phyloP scores from a whole-genome alignment of 1,140 invertebrate species.

The Macrostomum lignano region DNA sequence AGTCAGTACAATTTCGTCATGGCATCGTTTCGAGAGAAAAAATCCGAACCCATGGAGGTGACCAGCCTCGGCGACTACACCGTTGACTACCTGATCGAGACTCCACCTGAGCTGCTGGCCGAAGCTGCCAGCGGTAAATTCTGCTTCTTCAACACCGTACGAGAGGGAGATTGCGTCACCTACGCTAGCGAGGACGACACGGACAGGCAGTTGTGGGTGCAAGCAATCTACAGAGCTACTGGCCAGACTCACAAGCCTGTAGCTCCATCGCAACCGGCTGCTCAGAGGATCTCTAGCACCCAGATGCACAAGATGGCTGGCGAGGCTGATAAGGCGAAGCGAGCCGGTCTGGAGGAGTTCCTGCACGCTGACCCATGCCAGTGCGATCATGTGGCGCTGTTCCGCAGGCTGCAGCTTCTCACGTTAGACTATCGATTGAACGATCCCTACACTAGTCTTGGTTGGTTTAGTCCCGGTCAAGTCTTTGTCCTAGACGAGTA shows the following conservation, averaged over 20 bases:
- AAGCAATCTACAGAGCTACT: constrained; percentile 79
- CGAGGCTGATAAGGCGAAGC: too few relatives aligned
- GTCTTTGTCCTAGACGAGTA: constrained; percentile 94
- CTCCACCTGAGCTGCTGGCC: too few relatives aligned
- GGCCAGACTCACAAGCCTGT: constrained; percentile 89
- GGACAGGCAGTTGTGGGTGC: constrained; percentile 85
- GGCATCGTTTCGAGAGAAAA: constrained; percentile 96
- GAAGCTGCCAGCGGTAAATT: too few relatives aligned
- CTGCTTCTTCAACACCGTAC: constrained; percentile 92
- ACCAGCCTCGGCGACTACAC: constrained; percentile 96
- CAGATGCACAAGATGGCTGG: too few relatives aligned
- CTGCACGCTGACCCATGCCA: constrained; percentile 88
- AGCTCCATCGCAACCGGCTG: background rate
- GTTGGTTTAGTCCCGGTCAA: constrained; percentile 96
- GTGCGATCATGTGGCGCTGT: constrained; percentile 69
- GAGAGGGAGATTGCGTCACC: constrained; percentile 80
- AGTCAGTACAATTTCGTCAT: constrained; percentile 99
- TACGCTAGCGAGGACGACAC: constrained; percentile 92
- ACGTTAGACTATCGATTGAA: constrained; percentile 75
- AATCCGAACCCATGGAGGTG: constrained; percentile 93
- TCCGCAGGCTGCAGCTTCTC: constrained; percentile 60
- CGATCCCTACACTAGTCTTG: constrained; percentile 85
- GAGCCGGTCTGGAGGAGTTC: constrained; percentile 96
- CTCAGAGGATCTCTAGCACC: too few relatives aligned
- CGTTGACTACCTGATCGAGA: constrained; percentile 92